Evolutionary conservation across 2,797 vertebrate species (phyloP), one percentile per base, ranked within the genome.

Genomic region (Gephyroberyx darwinii): DNA sequence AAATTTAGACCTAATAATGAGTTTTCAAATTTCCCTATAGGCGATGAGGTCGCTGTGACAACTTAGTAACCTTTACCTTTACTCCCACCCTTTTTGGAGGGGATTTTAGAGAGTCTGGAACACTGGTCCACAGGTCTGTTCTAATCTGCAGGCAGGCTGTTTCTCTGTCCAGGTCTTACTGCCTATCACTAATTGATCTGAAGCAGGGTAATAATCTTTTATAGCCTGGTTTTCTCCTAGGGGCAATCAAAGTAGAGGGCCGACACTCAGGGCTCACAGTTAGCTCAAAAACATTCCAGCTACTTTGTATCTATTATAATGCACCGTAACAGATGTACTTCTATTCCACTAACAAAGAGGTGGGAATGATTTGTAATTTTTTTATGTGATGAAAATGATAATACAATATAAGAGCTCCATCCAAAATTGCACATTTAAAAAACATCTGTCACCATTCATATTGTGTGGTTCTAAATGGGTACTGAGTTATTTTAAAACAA

Each of bases 151-250:
- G 57, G 43, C 51, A 35, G 58, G 35, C 50, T 83, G 51, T 54
- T 57, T 63, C 41, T 71, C 47, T 55, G 47, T 52, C 50, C 3
- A 7, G 74, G 62, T 16, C 68, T 45, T 10, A 0, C 56, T 53
- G 47, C 67, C 19, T 83, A 73, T 88, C 78, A 69, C 69, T 72
- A 74, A 79, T 76, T 81, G 69, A 84, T 83, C 78, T 81, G 61
- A 77, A 74, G 78, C 67, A 71, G 75, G 65, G 67, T 84, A 84
- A 88, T 90, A 74, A 84, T 82, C 20, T 78, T 84, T 85, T 88
- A 86, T 63, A 69, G 74, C 66, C 74, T 58, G 59, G 30, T 69
- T 65, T 64, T 80, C 69, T 81, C 68, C 65, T 55, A 33, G 48
- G 60, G 57, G 16, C 59, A 59, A 77, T 77, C 52, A 75, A 61